Conservation (phyloP, 2,113 vertebrate species). For the Brachionichthys hirsutus region DNA sequence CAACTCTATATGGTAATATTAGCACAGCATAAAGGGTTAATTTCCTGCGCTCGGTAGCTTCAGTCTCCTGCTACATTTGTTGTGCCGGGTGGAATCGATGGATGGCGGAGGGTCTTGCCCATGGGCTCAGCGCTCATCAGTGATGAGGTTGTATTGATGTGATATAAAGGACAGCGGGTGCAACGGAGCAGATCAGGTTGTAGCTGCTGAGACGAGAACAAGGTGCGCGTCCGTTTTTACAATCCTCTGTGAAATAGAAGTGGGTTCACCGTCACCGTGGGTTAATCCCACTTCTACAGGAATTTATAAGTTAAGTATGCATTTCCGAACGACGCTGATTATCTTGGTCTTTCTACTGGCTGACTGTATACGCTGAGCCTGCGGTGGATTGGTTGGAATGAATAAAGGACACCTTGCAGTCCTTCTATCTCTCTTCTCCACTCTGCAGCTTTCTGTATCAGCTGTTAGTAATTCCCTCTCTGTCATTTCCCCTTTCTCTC, state of each 20-base stretch:
- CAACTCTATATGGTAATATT: constrained; percentile 12
- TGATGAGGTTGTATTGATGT: constrained; percentile 17
- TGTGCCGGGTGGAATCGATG: constrained; percentile 21
- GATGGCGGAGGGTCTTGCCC: constrained; percentile 16
- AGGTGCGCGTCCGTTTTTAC: constrained; percentile 14
- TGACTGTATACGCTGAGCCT: constrained; percentile 22
- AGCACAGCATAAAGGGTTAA: constrained; percentile 28
- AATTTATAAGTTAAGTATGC: constrained; percentile 17
- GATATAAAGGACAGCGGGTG: constrained; percentile 34
- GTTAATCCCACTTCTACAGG: constrained; percentile 17
- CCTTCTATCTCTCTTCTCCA: constrained; percentile 56
- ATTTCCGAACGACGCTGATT: constrained; percentile 35
- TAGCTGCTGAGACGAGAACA: constrained; percentile 22
- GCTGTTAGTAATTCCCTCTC: constrained; percentile 17
- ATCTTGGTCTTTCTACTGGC: constrained; percentile 8
- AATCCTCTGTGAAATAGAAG: constrained; percentile 32
- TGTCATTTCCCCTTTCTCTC: constrained; percentile 28
- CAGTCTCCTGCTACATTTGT: constrained; percentile 31
- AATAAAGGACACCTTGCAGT: constrained; percentile 30
- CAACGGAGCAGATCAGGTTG: constrained; percentile 25
- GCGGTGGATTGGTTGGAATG: constrained; percentile 18
- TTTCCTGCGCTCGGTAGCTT: constrained; percentile 10
- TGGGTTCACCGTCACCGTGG: constrained; percentile 26
- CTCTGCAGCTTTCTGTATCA: constrained; percentile 43
- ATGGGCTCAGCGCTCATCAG: constrained; percentile 25